A percentile compares a stretch with the other conserved stretches of the same genome.
Conservation (phyloP, 92 coral and sea anemone genomes). For the Bergia sp. region DNA sequence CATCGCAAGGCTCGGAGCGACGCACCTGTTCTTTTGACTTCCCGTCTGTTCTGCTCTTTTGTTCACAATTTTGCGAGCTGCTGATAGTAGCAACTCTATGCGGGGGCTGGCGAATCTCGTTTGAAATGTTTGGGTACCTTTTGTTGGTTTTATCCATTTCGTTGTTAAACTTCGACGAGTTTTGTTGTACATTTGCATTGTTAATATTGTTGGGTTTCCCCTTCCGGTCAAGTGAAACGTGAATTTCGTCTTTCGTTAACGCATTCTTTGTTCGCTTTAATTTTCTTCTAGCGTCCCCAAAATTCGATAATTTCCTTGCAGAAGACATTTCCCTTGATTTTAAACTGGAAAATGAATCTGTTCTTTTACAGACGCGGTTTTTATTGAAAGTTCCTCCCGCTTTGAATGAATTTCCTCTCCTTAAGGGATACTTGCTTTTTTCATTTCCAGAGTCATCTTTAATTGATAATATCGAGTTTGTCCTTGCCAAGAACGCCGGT, state of each 20-base stretch:
- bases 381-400: background rate
- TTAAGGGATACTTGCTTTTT: background rate
- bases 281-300: background rate
- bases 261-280: background rate
- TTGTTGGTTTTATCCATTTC: background rate
- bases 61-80: background rate
- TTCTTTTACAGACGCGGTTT: background rate
- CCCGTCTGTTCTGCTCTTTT: background rate
- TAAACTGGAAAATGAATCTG: background rate
- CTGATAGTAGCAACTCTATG: background rate
- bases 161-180: background rate
- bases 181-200: background rate
- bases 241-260: background rate
- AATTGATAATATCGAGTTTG: background rate
- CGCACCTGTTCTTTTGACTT: background rate
- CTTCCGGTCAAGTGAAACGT: background rate
- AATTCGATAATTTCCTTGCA: background rate
- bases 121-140: background rate
- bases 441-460: slow-evolving; percentile 12
- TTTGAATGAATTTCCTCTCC: slow-evolving; percentile 14
- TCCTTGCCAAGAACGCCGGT: background rate
- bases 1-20: background rate
- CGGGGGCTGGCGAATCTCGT: background rate
- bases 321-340: background rate
- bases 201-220: background rate